A percentile compares a stretch with the other conserved stretches of the same genome.
Conservation (phyloP, 1,140 invertebrate genomes). For the Bombus haemorrhoidalis region DNA sequence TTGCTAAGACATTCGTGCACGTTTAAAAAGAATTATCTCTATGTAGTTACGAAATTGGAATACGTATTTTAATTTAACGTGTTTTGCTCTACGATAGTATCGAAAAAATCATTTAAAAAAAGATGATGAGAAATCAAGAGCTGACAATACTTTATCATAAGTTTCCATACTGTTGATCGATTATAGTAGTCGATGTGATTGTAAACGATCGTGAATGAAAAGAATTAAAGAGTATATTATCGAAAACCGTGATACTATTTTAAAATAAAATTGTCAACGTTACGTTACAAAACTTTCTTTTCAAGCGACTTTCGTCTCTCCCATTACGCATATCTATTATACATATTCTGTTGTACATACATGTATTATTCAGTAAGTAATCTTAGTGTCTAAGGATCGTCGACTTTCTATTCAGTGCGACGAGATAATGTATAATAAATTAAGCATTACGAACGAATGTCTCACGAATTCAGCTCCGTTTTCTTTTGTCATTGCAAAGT, state of each 20-base stretch:
- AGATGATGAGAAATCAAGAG: too few relatives aligned
- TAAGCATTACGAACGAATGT: constrained; percentile 40
- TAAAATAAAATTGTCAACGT: neutral
- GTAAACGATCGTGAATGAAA: too few relatives aligned
- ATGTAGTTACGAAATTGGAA: too few relatives aligned
- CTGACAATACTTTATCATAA: too few relatives aligned
- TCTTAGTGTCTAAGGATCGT: neutral
- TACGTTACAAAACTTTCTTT: neutral
- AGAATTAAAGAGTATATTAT: neutral
- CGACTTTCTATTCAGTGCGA: constrained; percentile 1
- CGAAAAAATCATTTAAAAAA: too few relatives aligned
- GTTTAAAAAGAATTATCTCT: too few relatives aligned
- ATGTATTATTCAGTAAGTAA: neutral
- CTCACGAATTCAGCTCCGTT: constrained; percentile 32
- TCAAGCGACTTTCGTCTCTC: neutral
- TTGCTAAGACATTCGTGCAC: neutral
- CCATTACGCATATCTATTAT: neutral
- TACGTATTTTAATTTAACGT: too few relatives aligned
- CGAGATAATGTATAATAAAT: constrained; percentile 39
- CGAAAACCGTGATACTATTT: neutral
- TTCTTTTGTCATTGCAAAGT: constrained; percentile 64
- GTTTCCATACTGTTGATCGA: too few relatives aligned
- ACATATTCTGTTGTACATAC: neutral
- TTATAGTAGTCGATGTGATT: too few relatives aligned
- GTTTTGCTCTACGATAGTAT: too few relatives aligned